Evolutionary conservation across 2,113 vertebrate genomes (phyloP).

Genomic region (Corvus hawaiiensis): DNA sequence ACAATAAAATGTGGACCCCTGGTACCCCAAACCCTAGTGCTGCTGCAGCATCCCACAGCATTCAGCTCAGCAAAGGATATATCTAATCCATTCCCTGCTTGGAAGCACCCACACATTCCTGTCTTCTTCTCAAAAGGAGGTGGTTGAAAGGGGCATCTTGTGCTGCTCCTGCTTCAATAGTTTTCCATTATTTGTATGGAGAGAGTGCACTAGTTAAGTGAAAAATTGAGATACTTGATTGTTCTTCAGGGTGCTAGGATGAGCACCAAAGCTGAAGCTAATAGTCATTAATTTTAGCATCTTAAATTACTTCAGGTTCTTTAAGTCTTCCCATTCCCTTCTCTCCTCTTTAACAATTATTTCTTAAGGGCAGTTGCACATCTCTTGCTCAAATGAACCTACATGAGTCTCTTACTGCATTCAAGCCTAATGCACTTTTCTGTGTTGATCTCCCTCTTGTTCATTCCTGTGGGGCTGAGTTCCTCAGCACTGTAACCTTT

Average conservation of each 20-base stretch:
- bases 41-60: neutral
- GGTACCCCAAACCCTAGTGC: neutral
- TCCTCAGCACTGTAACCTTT: neutral
- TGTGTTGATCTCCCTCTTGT: neutral
- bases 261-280: slow-evolving; percentile 32
- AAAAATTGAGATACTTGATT: slow-evolving; percentile 20
- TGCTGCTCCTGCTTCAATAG: neutral
- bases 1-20: fast-evolving
- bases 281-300: slow-evolving; percentile 11
- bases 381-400: neutral
- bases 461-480: neutral
- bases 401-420: neutral
- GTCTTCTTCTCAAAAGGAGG: neutral
- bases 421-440: neutral
- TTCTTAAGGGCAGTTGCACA: neutral
- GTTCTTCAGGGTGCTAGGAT: neutral
- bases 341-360: neutral
- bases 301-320: slow-evolving; percentile 10
- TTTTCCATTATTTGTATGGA: neutral
- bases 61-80: neutral
- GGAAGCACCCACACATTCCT: neutral
- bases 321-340: neutral
- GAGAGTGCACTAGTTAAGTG: neutral
- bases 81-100: neutral
- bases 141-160: neutral